Evolutionary conservation across 2,113 vertebrate species (phyloP).

Genomic region (Ptyas mucosa): DNA sequence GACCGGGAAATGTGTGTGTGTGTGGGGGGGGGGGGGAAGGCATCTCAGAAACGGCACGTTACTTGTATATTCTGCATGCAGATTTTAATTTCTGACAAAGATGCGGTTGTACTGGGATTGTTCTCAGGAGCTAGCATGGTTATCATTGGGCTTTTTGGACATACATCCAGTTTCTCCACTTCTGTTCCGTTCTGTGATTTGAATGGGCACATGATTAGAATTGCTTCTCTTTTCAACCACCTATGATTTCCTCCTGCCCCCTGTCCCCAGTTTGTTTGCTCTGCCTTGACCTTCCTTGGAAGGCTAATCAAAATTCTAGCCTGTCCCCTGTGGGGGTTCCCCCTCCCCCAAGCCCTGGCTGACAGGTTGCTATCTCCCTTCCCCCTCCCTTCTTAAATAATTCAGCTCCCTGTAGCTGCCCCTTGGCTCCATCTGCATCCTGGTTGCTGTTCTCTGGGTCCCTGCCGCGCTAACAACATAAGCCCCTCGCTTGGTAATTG

Average conservation of each 20-base stretch:
- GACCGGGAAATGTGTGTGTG: background rate
- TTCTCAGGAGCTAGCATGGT: background rate
- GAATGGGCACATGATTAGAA: background rate
- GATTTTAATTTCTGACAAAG: background rate
- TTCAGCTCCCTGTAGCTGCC: slow-evolving; percentile 19
- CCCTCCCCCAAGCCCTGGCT: slow-evolving; percentile 8
- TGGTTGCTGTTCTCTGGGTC: slow-evolving; percentile 10
- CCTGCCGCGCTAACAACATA: slow-evolving; percentile 29
- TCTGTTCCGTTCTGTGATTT: background rate
- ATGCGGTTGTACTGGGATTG: background rate
- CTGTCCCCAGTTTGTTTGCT: background rate
- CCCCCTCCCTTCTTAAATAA: slow-evolving; percentile 20
- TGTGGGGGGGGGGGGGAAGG: background rate
- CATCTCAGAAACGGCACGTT: background rate
- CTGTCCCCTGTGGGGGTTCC: slow-evolving; percentile 17
- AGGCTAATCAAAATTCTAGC: slow-evolving; percentile 22
- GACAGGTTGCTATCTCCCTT: slow-evolving; percentile 25
- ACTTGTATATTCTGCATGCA: background rate
- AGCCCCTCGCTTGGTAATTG: slow-evolving; percentile 34
- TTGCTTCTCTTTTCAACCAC: background rate
- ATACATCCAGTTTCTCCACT: background rate
- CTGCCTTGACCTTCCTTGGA: slow-evolving; percentile 22
- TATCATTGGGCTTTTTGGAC: background rate
- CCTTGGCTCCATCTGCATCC: slow-evolving; percentile 31
- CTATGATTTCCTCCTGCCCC: background rate